A percentile compares a stretch with the other conserved stretches of the same genome.
Conservation (phyloP, 2,888 invertebrate genomes). For the Coelogynopora nodosa region DNA sequence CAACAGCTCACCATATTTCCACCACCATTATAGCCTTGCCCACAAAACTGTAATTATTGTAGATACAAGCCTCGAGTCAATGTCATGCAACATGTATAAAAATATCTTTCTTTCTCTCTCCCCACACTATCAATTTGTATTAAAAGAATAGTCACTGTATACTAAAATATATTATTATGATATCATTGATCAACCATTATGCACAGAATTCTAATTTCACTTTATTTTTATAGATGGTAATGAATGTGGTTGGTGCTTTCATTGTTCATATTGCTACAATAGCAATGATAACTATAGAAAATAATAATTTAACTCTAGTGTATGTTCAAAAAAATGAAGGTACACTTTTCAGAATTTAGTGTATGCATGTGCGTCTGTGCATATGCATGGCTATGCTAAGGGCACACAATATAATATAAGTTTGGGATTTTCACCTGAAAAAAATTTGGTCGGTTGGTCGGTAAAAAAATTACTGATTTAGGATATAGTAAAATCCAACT, state of each 20-base stretch:
- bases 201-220: neutral
- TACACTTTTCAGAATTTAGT: neutral
- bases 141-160: too few relatives aligned
- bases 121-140: too few relatives aligned
- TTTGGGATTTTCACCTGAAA: too few relatives aligned
- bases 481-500: too few relatives aligned
- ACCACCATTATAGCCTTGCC: neutral
- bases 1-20: neutral
- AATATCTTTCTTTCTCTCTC: too few relatives aligned
- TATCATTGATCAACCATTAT: neutral
- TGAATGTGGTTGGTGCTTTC: neutral
- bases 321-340: neutral
- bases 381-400: neutral
- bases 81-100: too few relatives aligned
- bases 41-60: too few relatives aligned
- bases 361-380: neutral
- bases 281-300: neutral
- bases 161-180: neutral
- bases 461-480: too few relatives aligned
- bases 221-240: neutral
- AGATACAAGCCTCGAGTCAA: too few relatives aligned
- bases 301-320: neutral
- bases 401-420: too few relatives aligned
- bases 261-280: neutral
- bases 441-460: too few relatives aligned